Conservation (phyloP, 2,888 invertebrate species). For the Vesta saturnalis region DNA sequence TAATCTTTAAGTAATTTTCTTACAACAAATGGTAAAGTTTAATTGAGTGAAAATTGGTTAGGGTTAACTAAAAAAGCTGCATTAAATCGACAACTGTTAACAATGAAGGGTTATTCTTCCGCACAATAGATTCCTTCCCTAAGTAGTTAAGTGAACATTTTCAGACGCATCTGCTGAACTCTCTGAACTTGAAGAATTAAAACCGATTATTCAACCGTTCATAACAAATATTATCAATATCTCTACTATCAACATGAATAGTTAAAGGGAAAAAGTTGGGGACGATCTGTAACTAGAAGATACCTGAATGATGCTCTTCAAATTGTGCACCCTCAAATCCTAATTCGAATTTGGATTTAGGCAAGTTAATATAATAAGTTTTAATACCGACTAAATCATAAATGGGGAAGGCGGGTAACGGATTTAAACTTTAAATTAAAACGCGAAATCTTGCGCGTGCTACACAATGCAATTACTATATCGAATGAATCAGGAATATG, state of each 20-base stretch:
- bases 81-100: constrained; percentile 47
- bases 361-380: constrained; percentile 49
- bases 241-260: not conserved
- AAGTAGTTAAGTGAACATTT: constrained; percentile 45
- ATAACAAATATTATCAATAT: constrained; percentile 31
- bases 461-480: constrained; percentile 55
- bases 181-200: constrained; percentile 26
- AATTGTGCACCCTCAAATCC: constrained; percentile 26
- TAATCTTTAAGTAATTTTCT: constrained; percentile 35
- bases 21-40: constrained; percentile 37
- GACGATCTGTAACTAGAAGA: constrained; percentile 13
- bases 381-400: constrained; percentile 39
- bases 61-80: constrained; percentile 38
- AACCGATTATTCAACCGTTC: constrained; percentile 29
- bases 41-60: constrained; percentile 43
- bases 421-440: constrained; percentile 40
- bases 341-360: constrained; percentile 43
- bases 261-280: constrained; percentile 15
- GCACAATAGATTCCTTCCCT: constrained; percentile 47
- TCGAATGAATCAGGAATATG: constrained; percentile 55
- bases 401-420: constrained; percentile 33
- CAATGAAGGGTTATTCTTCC: constrained; percentile 49
- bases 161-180: constrained; percentile 47
- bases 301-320: constrained; percentile 22
- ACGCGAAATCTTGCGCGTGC: constrained; percentile 32